Percentiles rank a stretch among this genome's conserved stretches.
Evolutionary conservation across 2,113 vertebrate species (phyloP).

Genomic region (Chamaetylas fuelleborni): DNA sequence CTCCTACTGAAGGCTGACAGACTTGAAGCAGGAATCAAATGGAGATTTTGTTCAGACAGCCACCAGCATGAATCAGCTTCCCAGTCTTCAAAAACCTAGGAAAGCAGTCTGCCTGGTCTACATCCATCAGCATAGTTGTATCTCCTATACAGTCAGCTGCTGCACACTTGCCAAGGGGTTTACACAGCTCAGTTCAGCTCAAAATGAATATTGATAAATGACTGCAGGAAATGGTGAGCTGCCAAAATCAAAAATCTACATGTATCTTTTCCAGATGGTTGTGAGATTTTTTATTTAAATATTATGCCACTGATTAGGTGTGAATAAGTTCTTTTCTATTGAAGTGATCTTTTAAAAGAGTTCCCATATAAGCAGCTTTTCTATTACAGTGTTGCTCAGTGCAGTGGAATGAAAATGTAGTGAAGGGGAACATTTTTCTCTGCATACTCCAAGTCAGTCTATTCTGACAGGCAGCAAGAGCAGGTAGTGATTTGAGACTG

Average conservation of each 20-base stretch:
- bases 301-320: not conserved
- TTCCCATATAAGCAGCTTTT: not conserved
- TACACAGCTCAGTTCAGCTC: not conserved
- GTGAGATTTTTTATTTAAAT: not conserved
- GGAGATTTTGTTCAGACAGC: not conserved
- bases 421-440: not conserved
- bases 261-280: not conserved
- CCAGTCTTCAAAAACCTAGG: not conserved
- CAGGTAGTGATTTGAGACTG: not conserved
- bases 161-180: not conserved
- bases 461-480: not conserved
- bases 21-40: not conserved
- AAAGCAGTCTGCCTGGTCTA: not conserved
- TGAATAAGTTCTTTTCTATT: not conserved
- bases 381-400: not conserved
- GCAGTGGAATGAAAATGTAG: conserved; percentile 14
- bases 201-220: not conserved
- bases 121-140: not conserved
- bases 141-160: not conserved
- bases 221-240: not conserved
- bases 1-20: not conserved
- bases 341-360: conserved; percentile 2
- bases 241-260: not conserved
- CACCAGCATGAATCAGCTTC: not conserved
- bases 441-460: not conserved